phyloP scores from a whole-genome alignment of 2,113 vertebrate species.

The Bombycilla garrulus region DNA sequence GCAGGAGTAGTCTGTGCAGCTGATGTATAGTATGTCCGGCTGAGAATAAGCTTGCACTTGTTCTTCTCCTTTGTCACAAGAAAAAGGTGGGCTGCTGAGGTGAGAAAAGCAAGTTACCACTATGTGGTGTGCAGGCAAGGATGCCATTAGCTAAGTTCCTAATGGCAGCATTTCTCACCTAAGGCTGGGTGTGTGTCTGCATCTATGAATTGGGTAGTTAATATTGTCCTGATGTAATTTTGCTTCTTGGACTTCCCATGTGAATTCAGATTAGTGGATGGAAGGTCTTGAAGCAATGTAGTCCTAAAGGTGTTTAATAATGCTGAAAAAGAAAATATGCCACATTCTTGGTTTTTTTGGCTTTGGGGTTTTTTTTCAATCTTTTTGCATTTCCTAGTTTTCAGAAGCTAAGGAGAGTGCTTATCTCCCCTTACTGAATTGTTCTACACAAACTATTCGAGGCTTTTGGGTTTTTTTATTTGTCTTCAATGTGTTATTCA shows the following conservation, averaged over 20 bases:
- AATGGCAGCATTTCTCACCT: neutral
- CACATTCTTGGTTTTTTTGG: neutral
- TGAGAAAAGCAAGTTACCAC: neutral
- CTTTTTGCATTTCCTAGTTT: neutral
- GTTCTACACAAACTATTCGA: neutral
- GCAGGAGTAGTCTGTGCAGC: neutral
- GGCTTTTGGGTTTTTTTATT: neutral
- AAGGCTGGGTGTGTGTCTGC: neutral
- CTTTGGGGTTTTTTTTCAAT: rapidly evolving
- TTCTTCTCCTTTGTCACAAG: neutral
- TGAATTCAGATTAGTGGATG: neutral
- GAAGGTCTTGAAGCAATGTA: neutral
- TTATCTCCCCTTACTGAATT: neutral
- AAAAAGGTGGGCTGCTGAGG: neutral
- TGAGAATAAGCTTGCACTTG: neutral
- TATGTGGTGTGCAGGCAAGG: neutral
- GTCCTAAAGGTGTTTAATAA: neutral
- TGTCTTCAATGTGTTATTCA: neutral
- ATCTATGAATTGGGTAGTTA: neutral
- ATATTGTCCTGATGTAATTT: neutral
- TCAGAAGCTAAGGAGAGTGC: neutral
- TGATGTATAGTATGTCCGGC: neutral
- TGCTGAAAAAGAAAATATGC: neutral
- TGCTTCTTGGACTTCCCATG: neutral
- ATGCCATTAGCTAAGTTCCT: neutral